Evolutionary conservation across 2,888 invertebrate species (phyloP).

Genomic region (Epinotia ramella): DNA sequence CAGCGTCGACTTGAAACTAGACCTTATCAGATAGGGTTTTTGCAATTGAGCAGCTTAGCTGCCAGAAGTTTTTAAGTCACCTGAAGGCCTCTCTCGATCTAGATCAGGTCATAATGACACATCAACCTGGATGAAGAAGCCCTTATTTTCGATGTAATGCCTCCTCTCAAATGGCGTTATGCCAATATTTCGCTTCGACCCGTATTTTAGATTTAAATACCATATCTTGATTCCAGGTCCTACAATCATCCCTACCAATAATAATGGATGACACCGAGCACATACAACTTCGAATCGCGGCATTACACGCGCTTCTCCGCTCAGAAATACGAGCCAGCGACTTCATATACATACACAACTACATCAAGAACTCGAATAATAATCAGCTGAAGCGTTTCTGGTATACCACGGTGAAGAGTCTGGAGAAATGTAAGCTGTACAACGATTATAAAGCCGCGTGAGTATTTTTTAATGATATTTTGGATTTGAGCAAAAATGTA

Average conservation of each 20-base stretch:
- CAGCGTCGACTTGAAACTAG: no score
- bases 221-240: conserved; percentile 66
- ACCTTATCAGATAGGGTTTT: no score
- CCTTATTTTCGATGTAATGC: no score
- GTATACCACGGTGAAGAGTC: conserved; percentile 88
- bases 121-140: no score
- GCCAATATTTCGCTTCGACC: no score
- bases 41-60: no score
- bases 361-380: conserved; percentile 86
- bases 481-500: no score
- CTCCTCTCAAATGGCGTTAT: no score
- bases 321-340: conserved; percentile 88
- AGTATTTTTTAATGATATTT: conserved; percentile 60
- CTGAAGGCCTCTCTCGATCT: no score
- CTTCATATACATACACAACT: conserved; percentile 88
- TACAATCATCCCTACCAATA: conserved; percentile 86
- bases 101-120: no score
- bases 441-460: conserved; percentile 88
- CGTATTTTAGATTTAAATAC: no score
- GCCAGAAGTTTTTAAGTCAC: no score
- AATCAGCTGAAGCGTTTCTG: conserved; percentile 89
- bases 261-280: conserved; percentile 88
- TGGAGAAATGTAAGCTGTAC: conserved; percentile 87
- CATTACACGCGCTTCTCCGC: conserved; percentile 87
- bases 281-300: conserved; percentile 88